These are phyloP conservation scores for Fukomys damarensis DNA, from an alignment of 2,113 vertebrate species.

Conservation along the genomic window DNA sequence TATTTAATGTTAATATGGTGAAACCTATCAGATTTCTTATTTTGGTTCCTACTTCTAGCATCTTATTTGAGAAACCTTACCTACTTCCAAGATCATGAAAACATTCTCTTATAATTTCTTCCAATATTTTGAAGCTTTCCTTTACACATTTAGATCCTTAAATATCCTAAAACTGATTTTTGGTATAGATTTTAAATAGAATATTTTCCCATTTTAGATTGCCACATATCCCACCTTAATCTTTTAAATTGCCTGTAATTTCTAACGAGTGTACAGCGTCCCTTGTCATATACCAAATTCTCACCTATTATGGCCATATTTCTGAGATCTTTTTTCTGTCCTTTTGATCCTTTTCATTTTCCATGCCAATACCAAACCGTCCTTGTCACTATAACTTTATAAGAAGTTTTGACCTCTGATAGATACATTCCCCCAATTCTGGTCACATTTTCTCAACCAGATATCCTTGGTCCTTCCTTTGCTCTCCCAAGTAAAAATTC, in stretches of 20 bases:
- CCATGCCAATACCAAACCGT: neutral
- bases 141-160: neutral
- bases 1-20: conserved; percentile 46
- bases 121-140: conserved; percentile 23
- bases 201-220: conserved; percentile 21
- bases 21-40: conserved; percentile 26
- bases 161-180: conserved; percentile 38
- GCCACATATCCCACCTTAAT: neutral
- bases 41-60: neutral
- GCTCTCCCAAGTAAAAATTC: conserved; percentile 12
- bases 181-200: conserved; percentile 6
- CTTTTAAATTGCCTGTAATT: conserved; percentile 21
- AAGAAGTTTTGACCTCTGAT: neutral
- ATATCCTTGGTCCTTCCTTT: neutral
- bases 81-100: conserved; percentile 10
- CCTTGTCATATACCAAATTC: conserved; percentile 7
- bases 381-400: conserved; percentile 24
- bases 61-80: conserved; percentile 40
- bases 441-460: neutral
- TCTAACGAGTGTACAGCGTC: neutral
- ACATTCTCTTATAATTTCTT: conserved; percentile 21
- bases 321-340: conserved; percentile 23
- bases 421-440: neutral
- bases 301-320: neutral
- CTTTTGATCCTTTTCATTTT: neutral